phyloP scores from a whole-genome alignment of 2,113 vertebrate species.

The Protomyctophum bolini region DNA sequence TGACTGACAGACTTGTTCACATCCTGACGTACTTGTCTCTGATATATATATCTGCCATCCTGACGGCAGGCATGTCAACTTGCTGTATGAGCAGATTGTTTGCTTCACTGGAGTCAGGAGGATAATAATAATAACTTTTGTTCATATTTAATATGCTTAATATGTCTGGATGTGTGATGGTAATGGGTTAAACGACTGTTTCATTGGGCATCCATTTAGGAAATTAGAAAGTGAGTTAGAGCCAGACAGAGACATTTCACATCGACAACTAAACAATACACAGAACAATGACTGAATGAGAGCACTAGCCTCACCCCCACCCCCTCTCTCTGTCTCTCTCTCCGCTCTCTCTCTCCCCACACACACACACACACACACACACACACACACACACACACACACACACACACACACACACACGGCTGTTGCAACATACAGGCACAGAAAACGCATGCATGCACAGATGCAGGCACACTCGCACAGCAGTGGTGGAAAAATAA shows the following conservation, averaged over 20 bases:
- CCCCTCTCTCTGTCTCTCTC: neutral
- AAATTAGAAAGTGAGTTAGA: neutral
- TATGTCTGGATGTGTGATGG: neutral
- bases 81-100: neutral
- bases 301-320: no score
- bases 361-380: neutral
- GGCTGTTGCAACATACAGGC: slow-evolving; percentile 11
- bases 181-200: neutral
- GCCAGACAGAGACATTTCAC: neutral
- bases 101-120: neutral
- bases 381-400: neutral
- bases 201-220: slow-evolving; percentile 4
- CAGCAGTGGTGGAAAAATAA: neutral
- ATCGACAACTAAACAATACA: no score
- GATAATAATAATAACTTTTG: neutral
- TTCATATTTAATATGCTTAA: slow-evolving; percentile 11
- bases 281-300: no score
- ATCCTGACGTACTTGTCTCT: neutral
- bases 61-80: neutral
- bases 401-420: slow-evolving; percentile 11
- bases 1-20: neutral
- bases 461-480: neutral
- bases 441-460: slow-evolving; percentile 1
- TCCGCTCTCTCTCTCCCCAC: neutral
- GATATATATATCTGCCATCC: no score